phyloP scores from a whole-genome alignment of 2,113 vertebrate species.

The Ictidomys tridecemlineatus region DNA sequence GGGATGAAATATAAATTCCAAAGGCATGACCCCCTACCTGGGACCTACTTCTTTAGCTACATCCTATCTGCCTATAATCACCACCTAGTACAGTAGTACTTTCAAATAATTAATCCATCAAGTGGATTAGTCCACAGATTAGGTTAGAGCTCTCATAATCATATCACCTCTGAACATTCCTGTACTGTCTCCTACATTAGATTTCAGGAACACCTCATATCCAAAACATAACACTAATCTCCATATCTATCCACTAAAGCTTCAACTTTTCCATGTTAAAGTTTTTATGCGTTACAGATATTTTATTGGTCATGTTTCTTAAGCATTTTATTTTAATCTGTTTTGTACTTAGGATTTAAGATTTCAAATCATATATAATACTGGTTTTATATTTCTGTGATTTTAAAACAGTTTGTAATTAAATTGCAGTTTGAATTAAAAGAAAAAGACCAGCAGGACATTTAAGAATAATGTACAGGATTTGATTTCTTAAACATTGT shows the following conservation, averaged over 20 bases:
- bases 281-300: slow-evolving; percentile 6
- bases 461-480: background rate
- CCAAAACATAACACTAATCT: background rate
- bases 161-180: too few species aligned
- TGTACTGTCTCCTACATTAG: too few species aligned
- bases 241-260: background rate
- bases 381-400: background rate
- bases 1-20: too few species aligned
- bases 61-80: too few species aligned
- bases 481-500: slow-evolving; percentile 40
- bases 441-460: slow-evolving; percentile 3
- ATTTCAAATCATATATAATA: slow-evolving; percentile 2
- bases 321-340: slow-evolving; percentile 30
- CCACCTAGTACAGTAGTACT: too few species aligned
- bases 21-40: too few species aligned
- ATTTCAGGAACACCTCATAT: too few species aligned
- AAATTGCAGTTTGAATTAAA: slow-evolving; percentile 31
- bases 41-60: too few species aligned
- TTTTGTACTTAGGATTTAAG: background rate
- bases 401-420: slow-evolving; percentile 52
- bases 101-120: too few species aligned
- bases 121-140: too few species aligned
- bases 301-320: background rate
- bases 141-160: too few species aligned
- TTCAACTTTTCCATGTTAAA: slow-evolving; percentile 38